Evolutionary conservation across 30 jellyfish, hydroid and myxozoan species (phyloP).

Genomic region (Catostylus mosaicus): DNA sequence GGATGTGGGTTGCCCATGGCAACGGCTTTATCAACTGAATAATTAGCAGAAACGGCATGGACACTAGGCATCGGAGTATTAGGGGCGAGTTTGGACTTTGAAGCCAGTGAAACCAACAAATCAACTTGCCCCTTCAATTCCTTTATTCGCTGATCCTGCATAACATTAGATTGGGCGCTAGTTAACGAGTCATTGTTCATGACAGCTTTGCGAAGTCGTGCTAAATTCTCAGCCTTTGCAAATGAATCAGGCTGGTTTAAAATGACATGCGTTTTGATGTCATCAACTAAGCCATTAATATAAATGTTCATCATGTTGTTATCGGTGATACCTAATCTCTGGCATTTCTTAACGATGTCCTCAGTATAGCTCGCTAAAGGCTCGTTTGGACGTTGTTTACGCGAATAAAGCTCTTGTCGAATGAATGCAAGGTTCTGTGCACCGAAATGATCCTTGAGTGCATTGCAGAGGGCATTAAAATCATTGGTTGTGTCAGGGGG

Average conservation of each 20-base stretch:
- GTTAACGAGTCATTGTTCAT: conserved; percentile 1
- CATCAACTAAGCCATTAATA: conserved; percentile 16
- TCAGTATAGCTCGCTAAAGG: conserved; percentile 4
- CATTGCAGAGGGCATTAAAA: background rate
- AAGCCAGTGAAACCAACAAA: background rate
- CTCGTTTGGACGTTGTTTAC: conserved; percentile 34
- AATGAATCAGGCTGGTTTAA: conserved; percentile 4
- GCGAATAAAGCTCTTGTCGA: background rate
- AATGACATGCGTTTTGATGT: no score
- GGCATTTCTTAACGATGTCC: conserved; percentile 24
- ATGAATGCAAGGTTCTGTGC: background rate
- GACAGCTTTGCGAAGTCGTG: conserved; percentile 1
- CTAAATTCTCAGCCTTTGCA: conserved; percentile 20
- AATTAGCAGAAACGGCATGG: background rate
- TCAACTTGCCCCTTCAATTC: background rate
- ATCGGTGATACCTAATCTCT: conserved; percentile 6
- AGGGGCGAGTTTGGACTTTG: background rate
- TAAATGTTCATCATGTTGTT: conserved; percentile 17
- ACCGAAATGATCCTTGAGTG: background rate
- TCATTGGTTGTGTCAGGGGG: background rate
- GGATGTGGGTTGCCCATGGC: background rate
- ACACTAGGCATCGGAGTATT: background rate
- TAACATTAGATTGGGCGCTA: background rate
- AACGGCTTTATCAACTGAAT: background rate
- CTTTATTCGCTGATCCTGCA: background rate